Conservation (phyloP, 2,797 vertebrate species). For the Gambelia wislizenii region DNA sequence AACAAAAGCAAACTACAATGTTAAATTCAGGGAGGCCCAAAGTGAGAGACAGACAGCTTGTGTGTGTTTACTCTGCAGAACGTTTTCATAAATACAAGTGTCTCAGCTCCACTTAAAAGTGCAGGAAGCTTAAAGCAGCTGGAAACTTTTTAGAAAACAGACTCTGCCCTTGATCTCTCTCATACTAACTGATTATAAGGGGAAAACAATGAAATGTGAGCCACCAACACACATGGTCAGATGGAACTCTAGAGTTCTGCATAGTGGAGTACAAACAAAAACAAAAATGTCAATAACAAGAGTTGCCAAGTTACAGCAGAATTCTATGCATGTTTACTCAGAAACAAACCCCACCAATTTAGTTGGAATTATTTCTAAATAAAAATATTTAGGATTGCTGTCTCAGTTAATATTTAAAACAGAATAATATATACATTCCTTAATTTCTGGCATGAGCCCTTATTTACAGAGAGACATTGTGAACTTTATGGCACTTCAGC, state of each 20-base stretch:
- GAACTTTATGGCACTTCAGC: neutral
- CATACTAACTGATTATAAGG: neutral
- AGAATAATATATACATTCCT: neutral
- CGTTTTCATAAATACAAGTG: neutral
- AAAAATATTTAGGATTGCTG: neutral
- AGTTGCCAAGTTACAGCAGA: neutral
- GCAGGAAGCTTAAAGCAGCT: conserved; percentile 2
- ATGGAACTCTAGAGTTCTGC: neutral
- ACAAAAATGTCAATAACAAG: neutral
- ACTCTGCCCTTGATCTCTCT: neutral
- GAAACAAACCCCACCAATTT: neutral
- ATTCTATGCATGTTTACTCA: neutral
- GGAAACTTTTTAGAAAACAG: neutral
- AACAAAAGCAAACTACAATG: neutral
- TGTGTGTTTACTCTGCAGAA: neutral
- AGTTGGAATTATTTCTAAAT: neutral
- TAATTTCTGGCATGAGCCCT: neutral
- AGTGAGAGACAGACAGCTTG: neutral
- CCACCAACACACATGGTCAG: neutral
- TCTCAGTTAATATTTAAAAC: neutral
- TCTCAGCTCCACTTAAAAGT: neutral
- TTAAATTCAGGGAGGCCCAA: neutral
- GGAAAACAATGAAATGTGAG: neutral
- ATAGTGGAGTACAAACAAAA: neutral
- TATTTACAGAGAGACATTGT: neutral